Conservation (phyloP, 2,888 invertebrate genomes). For the Alviniconcha strummeri region DNA sequence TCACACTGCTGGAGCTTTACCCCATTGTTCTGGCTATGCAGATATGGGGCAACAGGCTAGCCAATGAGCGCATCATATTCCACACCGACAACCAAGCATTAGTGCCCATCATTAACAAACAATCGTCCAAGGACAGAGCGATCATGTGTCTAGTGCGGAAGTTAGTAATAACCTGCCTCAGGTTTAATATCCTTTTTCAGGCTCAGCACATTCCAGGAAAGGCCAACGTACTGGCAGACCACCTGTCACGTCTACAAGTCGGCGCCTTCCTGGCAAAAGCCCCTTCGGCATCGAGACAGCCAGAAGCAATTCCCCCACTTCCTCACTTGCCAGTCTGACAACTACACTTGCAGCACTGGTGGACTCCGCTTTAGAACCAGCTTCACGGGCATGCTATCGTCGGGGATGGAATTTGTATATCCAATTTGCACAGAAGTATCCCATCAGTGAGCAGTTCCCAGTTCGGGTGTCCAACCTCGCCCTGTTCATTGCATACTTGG, state of each 20-base stretch:
- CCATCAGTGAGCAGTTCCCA: not conserved
- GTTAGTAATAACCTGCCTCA: not conserved
- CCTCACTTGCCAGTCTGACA: not conserved
- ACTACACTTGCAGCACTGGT: not conserved
- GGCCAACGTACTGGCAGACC: not conserved
- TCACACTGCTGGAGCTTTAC: slow-evolving; percentile 10
- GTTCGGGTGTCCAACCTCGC: not conserved
- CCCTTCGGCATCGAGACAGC: not conserved
- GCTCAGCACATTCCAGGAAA: not conserved
- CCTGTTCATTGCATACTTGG: not conserved
- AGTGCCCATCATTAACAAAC: slow-evolving; percentile 20
- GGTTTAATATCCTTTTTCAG: not conserved
- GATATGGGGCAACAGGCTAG: not conserved
- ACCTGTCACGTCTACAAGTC: not conserved
- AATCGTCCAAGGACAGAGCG: not conserved
- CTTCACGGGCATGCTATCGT: not conserved
- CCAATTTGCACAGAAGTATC: not conserved
- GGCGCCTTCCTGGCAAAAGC: not conserved
- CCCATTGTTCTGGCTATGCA: slow-evolving; percentile 8
- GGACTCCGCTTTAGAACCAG: not conserved
- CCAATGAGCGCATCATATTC: not conserved
- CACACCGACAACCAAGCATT: slow-evolving; percentile 13
- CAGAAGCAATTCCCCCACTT: not conserved
- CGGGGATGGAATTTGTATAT: not conserved
- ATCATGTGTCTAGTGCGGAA: not conserved